These are phyloP conservation scores for Micropoecilia bifurca DNA, from an alignment of 2,797 vertebrate species.

Conservation along the genomic window DNA sequence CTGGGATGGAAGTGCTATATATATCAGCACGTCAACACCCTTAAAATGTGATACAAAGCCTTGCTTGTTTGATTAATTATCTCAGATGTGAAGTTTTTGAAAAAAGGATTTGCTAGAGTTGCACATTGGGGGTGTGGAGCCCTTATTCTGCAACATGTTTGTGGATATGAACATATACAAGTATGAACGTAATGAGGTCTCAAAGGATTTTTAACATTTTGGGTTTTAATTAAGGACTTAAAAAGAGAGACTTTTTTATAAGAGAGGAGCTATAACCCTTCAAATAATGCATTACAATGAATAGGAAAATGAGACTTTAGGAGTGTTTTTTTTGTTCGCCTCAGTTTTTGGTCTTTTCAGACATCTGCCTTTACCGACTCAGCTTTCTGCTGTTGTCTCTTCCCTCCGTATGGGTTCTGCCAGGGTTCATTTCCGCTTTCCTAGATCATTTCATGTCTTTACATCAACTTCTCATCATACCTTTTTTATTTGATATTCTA, in stretches of 20 bases:
- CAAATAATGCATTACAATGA: neutral
- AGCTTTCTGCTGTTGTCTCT: neutral
- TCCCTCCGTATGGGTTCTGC: neutral
- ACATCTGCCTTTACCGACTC: neutral
- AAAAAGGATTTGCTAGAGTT: neutral
- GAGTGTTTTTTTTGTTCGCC: neutral
- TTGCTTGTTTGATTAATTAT: slow-evolving; percentile 61
- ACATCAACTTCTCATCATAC: no score
- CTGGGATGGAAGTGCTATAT: slow-evolving; percentile 38
- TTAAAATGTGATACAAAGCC: slow-evolving; percentile 47
- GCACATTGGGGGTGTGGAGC: slow-evolving; percentile 5
- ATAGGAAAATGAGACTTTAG: neutral
- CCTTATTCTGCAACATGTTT: neutral
- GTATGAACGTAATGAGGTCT: neutral
- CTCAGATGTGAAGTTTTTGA: slow-evolving; percentile 32
- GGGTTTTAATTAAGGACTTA: neutral
- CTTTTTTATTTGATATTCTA: neutral
- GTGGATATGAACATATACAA: neutral
- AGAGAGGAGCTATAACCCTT: neutral
- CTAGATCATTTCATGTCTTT: neutral
- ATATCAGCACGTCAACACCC: slow-evolving; percentile 58
- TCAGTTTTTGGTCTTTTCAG: neutral
- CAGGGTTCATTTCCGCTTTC: neutral
- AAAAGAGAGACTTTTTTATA: neutral
- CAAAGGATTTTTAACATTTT: neutral